Base-by-base conservation (phyloP, 1,140 invertebrate species). In the Tetramorium parvispinum region DNA sequence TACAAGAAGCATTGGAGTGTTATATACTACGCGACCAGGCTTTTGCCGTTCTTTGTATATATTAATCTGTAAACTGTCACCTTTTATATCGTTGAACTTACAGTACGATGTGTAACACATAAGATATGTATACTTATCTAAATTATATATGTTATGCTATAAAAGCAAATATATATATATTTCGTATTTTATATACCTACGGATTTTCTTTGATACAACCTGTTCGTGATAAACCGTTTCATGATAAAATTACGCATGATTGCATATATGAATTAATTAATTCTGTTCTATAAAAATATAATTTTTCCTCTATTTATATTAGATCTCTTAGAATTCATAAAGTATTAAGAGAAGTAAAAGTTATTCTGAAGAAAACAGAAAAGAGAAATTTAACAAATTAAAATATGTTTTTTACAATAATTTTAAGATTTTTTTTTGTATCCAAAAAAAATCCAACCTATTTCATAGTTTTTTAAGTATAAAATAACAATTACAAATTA, bases 131-230 rank as follows among this genome's bases (percentile, higher is more conserved):
- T 93, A 93, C 91, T 92, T 94, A 92, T 92, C 91, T 94, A 94
- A 94, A 94, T 94, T 95, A 94, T 94, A 91, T 92, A 91, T 92
- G 90, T 90, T 87, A 90, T 82, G 71, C 89, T 92, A 93, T 92
- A 91, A 93, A 92, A 92, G 91, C 94, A 93, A 94, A 94, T 94
- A 94, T 94, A 94, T 94, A 94, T 94, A 94, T 94, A 94, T 94
- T 94, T 94, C 93, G 87, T 94, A 94, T 94, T 94, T 94, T 94
- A 93, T 93, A 93, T 85, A 92, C 13, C n/a, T 37, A 82, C 3
- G 8, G 37, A 70, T 40, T n/a, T 76, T 53, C 21, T 75, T 51
- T 8, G 8, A 71, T 85, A 24, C 8, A 57, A 37, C 40, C 27
- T 13, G 16, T 61, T 40, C 32, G 32, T 32, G 32, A 32, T 4